These are phyloP conservation scores for cat (Felis catus) DNA, from an alignment of 2,113 vertebrate species.

Conservation along the genomic window DNA sequence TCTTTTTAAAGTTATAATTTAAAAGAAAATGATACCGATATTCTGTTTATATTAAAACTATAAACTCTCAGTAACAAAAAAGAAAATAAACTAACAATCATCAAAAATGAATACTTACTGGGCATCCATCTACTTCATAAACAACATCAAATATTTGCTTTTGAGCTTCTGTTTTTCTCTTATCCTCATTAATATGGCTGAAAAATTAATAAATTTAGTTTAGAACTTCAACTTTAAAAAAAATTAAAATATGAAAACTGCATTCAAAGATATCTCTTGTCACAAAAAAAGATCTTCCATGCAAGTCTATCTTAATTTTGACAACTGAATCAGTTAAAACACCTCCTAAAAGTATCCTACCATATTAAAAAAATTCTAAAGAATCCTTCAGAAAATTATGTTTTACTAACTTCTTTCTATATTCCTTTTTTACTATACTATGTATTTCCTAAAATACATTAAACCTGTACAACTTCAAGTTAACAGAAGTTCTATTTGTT, in stretches of 20 bases:
- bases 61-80: conserved; percentile 10
- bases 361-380: not conserved
- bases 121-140: conserved; percentile 98
- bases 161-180: conserved; percentile 98
- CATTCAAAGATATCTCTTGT: not conserved
- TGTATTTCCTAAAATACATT: not conserved
- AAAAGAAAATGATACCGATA: conserved; percentile 60
- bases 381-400: not conserved
- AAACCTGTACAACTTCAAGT: not conserved
- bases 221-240: conserved; percentile 20
- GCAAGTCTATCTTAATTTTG: not conserved
- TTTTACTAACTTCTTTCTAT: not conserved
- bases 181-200: conserved; percentile 99
- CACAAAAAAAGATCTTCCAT: not conserved
- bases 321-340: not conserved
- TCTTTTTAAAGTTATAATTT: conserved; percentile 23
- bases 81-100: not conserved
- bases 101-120: conserved; percentile 88
- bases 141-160: conserved; percentile 99
- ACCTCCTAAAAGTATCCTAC: not conserved
- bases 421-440: not conserved
- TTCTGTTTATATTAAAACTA: not conserved
- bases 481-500: not conserved
- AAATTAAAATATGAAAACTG: not conserved
- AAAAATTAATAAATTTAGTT: conserved; percentile 38